Evolutionary conservation across 1,140 invertebrate species (phyloP).

Genomic region (Teleogryllus occipitalis): DNA sequence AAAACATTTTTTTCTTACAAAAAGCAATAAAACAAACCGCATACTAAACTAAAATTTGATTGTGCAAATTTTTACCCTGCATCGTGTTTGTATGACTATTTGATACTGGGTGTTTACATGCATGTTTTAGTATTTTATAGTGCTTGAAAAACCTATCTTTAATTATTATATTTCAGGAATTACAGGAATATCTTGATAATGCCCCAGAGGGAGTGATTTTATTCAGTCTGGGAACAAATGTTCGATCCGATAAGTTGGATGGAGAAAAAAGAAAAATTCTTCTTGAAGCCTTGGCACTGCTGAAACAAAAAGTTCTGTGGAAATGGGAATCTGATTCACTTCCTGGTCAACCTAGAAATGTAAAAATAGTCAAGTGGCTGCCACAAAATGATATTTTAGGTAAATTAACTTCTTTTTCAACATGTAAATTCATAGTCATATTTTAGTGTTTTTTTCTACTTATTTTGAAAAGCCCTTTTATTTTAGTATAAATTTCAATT

Average conservation of each 20-base stretch:
- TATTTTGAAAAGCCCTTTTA: too few relatives aligned
- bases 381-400: constrained; percentile 2
- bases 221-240: background rate
- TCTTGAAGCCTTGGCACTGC: constrained; percentile 45
- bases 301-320: constrained; percentile 58
- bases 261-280: constrained; percentile 47
- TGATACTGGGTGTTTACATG: too few relatives aligned
- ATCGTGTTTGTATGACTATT: too few relatives aligned
- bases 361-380: background rate
- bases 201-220: background rate
- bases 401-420: background rate
- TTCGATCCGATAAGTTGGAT: constrained; percentile 36
- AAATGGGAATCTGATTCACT: constrained; percentile 58
- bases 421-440: too few relatives aligned
- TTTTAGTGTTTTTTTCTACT: too few relatives aligned
- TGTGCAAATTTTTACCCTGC: too few relatives aligned
- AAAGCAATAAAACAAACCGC: too few relatives aligned
- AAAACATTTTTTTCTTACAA: too few relatives aligned
- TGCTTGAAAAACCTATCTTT: background rate
- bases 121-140: too few relatives aligned
- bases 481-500: too few relatives aligned
- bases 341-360: constrained; percentile 33
- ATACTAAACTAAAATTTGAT: too few relatives aligned
- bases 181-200: background rate
- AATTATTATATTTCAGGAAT: background rate